These are phyloP conservation scores for Scaptomyza caliginosa DNA, from an alignment of 2,888 invertebrate genomes.

Conservation along the genomic window DNA sequence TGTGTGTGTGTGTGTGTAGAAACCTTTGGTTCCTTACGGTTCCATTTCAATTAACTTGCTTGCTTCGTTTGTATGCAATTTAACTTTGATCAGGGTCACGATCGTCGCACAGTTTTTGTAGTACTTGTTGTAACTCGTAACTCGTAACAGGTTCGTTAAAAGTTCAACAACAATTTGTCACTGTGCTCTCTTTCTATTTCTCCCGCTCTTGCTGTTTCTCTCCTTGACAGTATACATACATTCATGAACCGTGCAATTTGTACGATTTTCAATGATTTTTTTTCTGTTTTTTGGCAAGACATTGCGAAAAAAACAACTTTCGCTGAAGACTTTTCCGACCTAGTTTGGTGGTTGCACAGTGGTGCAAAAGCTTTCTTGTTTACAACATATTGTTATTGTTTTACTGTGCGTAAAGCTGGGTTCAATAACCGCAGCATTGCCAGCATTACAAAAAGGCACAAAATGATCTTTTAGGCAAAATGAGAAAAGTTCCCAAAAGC, in stretches of 20 bases:
- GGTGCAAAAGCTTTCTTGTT: not conserved
- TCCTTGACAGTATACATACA: conserved; percentile 40
- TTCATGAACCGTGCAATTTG: conserved; percentile 42
- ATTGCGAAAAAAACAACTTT: conserved; percentile 27
- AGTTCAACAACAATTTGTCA: conserved; percentile 21
- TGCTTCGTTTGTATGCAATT: conserved; percentile 9
- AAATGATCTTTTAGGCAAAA: not conserved
- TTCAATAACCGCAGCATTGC: conserved; percentile 26
- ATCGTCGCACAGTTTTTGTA: conserved; percentile 22
- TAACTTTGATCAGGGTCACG: conserved; percentile 58
- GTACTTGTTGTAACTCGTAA: not conserved
- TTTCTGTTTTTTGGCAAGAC: not conserved
- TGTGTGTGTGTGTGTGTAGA: not conserved
- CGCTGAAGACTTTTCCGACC: conserved; percentile 3
- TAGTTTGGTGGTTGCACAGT: conserved; percentile 1
- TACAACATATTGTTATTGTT: not conserved
- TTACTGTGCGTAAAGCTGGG: not conserved
- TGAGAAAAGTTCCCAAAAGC: not conserved
- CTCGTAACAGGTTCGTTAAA: conserved; percentile 32
- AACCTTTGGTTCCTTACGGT: conserved; percentile 39
- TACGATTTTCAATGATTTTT: conserved; percentile 2
- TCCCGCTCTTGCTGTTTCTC: not conserved
- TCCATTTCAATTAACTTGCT: conserved; percentile 7
- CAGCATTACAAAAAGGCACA: not conserved
- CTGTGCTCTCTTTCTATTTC: not conserved